Evolutionary conservation across 1,140 invertebrate genomes (phyloP), one percentile per base, ranked within the genome.

Genomic region (Danaus melanippus): DNA sequence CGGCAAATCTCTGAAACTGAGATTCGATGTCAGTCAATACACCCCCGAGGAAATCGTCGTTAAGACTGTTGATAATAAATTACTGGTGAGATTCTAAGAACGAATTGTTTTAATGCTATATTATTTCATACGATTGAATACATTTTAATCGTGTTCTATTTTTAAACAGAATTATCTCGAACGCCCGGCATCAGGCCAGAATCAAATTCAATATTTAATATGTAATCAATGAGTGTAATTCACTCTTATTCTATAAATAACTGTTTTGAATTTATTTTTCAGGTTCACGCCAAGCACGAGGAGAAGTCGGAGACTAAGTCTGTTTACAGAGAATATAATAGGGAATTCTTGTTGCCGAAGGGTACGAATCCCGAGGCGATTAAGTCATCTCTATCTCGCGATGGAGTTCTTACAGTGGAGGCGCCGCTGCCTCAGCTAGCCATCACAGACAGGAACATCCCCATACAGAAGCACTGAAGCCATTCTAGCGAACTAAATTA

Each of bases 271-370:
- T 48, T 40, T 50, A 64, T 58, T 88, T 62, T 91, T 50, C 87
- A 97, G 95, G 96, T 98, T 11, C 96, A 97, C 77, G 96, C 96
- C 53, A 97, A 97, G 87, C 96, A 98, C 84, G 96, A 98, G 87
- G 96, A 98, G 84, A 97, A 97, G 80, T 92, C 94, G 40, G 96
- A 97, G 79, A 96, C 93, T 68, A 96, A 96, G 89, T 96, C 94
- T 15, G 95, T 97, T 2, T 98, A 97, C 90, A 92, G 96, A 82
- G 96, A 98, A 83, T 98, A 97, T 91, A 98, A 97, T 84, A 90
- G 96, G 59, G 96, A 98, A 89, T 98, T 98, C 89, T 88, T 97
- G 75, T 87, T 98, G 72, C 96, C 96, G 5, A 96, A 97, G 84
- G 96, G 95, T 62, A 96, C 95, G 39, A 96, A 97, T 87, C 95